A percentile compares a stretch with the other conserved stretches of the same genome.
These are phyloP conservation scores for Festucalex cinctus DNA, from an alignment of 2,113 vertebrate genomes.

Conservation along the genomic window DNA sequence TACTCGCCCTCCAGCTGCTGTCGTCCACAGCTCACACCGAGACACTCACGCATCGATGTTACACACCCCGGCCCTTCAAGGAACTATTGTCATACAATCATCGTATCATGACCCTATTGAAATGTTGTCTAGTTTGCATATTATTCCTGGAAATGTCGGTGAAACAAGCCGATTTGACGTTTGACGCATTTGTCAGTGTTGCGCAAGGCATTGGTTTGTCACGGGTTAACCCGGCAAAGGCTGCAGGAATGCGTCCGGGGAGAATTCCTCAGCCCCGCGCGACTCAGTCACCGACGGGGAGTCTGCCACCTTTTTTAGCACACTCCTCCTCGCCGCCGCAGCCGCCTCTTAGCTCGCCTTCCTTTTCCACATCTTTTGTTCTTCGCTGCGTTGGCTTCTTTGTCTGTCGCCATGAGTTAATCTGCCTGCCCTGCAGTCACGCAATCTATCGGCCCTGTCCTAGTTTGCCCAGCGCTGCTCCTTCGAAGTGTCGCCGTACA, in stretches of 20 bases:
- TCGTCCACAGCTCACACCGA: too few species aligned
- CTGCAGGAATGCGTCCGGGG: conserved; percentile 65
- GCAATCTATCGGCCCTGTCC: conserved; percentile 26
- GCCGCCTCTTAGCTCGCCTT: conserved; percentile 27
- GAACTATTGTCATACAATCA: too few species aligned
- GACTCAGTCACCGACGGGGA: conserved; percentile 61
- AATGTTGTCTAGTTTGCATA: too few species aligned
- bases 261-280: conserved; percentile 64
- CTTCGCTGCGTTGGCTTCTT: conserved; percentile 19
- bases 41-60: too few species aligned
- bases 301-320: conserved; percentile 62
- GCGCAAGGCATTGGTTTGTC: conserved; percentile 18
- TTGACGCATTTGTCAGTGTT: not conserved
- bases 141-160: not conserved
- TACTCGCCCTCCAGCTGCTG: too few species aligned
- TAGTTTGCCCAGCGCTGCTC: conserved; percentile 34
- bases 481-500: conserved; percentile 18
- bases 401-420: conserved; percentile 50
- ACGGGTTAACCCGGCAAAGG: conserved; percentile 60
- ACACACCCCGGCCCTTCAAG: too few species aligned
- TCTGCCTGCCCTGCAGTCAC: conserved; percentile 38
- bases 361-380: conserved; percentile 21
- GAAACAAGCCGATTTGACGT: too few species aligned
- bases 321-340: conserved; percentile 10
- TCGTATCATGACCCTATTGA: too few species aligned